A percentile compares a stretch with the other conserved stretches of the same genome.
These are phyloP conservation scores for Aldabrachelys gigantea DNA, from an alignment of 2,113 vertebrate genomes.

Conservation along the genomic window DNA sequence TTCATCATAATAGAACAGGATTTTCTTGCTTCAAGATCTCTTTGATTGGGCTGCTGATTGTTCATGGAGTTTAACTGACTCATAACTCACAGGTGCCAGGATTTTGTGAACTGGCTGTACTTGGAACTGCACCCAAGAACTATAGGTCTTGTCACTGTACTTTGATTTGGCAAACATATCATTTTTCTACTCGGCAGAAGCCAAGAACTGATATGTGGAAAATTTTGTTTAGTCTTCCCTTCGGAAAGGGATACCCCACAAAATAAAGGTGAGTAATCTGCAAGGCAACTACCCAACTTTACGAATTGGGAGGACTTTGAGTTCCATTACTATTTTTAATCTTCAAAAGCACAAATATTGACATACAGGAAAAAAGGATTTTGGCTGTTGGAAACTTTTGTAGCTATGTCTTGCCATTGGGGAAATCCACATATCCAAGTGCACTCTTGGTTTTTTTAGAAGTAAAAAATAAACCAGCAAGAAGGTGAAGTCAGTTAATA, in stretches of 20 bases:
- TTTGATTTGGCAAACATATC: neutral
- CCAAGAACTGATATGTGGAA: neutral
- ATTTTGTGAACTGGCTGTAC: neutral
- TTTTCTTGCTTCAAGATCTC: slow-evolving; percentile 64
- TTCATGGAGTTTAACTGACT: slow-evolving; percentile 49
- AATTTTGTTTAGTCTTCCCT: neutral
- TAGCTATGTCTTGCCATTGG: neutral
- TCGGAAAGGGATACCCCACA: neutral
- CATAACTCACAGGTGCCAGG: neutral
- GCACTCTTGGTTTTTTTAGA: neutral
- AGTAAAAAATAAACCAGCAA: neutral
- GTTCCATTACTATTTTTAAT: neutral
- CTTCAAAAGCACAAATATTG: neutral
- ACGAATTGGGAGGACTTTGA: neutral
- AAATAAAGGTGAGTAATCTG: neutral
- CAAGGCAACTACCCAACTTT: neutral
- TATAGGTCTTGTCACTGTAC: neutral
- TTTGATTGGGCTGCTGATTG: slow-evolving; percentile 49
- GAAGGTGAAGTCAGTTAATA: neutral
- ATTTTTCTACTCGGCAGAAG: neutral
- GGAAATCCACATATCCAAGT: neutral
- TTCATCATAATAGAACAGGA: slow-evolving; percentile 61
- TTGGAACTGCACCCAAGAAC: neutral
- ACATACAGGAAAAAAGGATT: neutral
- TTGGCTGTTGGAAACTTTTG: neutral